A percentile compares a stretch with the other conserved stretches of the same genome.
Conservation (phyloP, 2,888 invertebrate species). For the Odontothrips loti region DNA sequence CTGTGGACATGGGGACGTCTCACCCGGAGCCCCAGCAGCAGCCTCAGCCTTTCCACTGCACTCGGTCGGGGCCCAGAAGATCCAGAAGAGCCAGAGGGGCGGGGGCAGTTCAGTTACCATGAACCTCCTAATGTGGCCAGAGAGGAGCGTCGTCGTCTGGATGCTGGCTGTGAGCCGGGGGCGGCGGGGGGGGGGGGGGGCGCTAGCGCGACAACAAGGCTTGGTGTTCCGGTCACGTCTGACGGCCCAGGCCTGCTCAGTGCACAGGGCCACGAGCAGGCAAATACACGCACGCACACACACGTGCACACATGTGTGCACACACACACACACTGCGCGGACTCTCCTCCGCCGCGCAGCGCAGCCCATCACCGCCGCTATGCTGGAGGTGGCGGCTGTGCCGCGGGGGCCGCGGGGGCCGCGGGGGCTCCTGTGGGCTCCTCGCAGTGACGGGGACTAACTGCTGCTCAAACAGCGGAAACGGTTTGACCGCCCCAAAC, state of each 20-base stretch:
- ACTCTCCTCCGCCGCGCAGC: no score
- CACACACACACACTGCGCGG: no score
- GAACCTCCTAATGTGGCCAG: neutral
- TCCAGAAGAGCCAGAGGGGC: no score
- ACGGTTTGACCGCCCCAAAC: constrained; percentile 1
- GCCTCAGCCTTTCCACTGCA: no score
- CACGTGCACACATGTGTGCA: no score
- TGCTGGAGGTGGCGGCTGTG: no score
- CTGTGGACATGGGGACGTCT: no score
- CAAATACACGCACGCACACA: no score
- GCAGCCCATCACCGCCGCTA: no score
- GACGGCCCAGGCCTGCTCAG: neutral
- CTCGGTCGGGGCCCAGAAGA: no score
- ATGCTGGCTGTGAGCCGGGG: neutral
- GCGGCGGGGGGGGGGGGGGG: neutral
- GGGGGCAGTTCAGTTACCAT: neutral
- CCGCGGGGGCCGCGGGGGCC: neutral
- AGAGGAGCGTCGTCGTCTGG: neutral
- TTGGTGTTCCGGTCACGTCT: constrained; percentile 21
- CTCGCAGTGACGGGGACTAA: neutral
- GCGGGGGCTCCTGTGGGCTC: neutral
- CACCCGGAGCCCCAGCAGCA: no score
- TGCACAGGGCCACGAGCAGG: no score
- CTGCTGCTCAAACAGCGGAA: constrained; percentile 21
- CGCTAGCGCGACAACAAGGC: neutral